phyloP scores from a whole-genome alignment of 2,888 invertebrate species.

The Augochlorella aurata region DNA sequence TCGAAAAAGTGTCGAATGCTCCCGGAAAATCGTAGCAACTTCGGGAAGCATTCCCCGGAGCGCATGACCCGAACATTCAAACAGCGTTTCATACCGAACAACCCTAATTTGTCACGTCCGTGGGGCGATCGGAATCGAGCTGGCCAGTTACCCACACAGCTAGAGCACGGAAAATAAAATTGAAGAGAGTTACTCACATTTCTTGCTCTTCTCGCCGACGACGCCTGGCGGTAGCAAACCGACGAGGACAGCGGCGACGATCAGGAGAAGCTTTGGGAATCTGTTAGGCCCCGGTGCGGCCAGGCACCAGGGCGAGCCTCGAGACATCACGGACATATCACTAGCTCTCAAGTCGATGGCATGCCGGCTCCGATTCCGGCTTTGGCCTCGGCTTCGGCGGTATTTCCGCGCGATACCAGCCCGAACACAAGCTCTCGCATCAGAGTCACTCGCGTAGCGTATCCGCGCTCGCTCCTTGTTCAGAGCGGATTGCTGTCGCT shows the following conservation, averaged over 20 bases:
- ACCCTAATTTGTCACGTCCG: neutral
- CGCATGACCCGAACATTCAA: conserved; percentile 30
- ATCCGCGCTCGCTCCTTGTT: conserved; percentile 17
- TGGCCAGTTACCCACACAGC: neutral
- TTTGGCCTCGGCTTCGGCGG: conserved; percentile 14
- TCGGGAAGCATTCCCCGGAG: conserved; percentile 15
- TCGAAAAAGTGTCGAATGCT: conserved; percentile 18
- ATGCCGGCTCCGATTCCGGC: conserved; percentile 47
- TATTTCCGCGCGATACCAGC: conserved; percentile 49
- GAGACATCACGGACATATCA: conserved; percentile 69
- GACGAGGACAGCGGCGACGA: conserved; percentile 47
- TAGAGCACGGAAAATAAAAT: neutral
- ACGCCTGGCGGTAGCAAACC: conserved; percentile 64
- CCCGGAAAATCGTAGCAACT: conserved; percentile 31
- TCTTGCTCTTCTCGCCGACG: conserved; percentile 73
- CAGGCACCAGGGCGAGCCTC: conserved; percentile 64
- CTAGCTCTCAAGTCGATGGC: conserved; percentile 55
- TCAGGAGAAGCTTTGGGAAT: conserved; percentile 43
- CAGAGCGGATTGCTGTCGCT: neutral
- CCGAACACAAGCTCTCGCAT: conserved; percentile 51
- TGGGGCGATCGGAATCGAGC: no score
- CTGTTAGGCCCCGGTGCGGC: conserved; percentile 51
- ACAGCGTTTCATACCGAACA: conserved; percentile 23
- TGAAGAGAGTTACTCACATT: conserved; percentile 72
- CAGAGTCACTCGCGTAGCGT: conserved; percentile 44